A percentile compares a stretch with the other conserved stretches of the same genome.
Evolutionary conservation across 2,888 invertebrate species (phyloP).

Genomic region (Ormyrus labotus): DNA sequence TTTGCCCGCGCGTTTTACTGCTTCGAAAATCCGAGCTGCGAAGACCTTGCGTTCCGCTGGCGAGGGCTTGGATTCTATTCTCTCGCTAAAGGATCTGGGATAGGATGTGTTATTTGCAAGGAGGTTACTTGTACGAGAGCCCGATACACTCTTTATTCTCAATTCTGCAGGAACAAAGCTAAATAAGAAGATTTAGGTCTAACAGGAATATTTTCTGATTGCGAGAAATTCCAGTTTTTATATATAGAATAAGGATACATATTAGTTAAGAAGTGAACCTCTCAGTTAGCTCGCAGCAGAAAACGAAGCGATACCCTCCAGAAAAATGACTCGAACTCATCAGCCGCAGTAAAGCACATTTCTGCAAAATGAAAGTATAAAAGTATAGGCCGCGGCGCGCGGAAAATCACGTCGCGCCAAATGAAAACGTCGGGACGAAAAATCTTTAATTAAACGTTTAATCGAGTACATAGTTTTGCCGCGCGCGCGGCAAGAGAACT

Average conservation of each 20-base stretch:
- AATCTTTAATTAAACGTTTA: conserved; percentile 56
- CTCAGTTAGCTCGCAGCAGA: too few species aligned
- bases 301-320: neutral
- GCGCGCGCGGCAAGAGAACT: neutral
- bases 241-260: too few species aligned
- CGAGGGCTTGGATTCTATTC: neutral
- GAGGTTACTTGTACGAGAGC: too few species aligned
- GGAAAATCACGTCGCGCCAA: conserved; percentile 52
- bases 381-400: conserved; percentile 29
- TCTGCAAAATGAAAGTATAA: conserved; percentile 4
- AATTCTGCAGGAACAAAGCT: too few species aligned
- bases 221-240: too few species aligned
- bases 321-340: conserved; percentile 35
- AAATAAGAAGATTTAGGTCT: too few species aligned
- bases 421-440: conserved; percentile 47
- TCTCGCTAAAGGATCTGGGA: too few species aligned
- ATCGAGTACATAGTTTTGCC: conserved; percentile 45
- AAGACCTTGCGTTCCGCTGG: neutral
- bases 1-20: neutral
- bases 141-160: too few species aligned
- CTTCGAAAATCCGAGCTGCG: neutral
- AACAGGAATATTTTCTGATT: too few species aligned
- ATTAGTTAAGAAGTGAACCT: too few species aligned
- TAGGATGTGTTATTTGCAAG: too few species aligned
- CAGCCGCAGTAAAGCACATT: conserved; percentile 12